Conservation (phyloP, 1,140 invertebrate species). For the Monomorium pharaonis region DNA sequence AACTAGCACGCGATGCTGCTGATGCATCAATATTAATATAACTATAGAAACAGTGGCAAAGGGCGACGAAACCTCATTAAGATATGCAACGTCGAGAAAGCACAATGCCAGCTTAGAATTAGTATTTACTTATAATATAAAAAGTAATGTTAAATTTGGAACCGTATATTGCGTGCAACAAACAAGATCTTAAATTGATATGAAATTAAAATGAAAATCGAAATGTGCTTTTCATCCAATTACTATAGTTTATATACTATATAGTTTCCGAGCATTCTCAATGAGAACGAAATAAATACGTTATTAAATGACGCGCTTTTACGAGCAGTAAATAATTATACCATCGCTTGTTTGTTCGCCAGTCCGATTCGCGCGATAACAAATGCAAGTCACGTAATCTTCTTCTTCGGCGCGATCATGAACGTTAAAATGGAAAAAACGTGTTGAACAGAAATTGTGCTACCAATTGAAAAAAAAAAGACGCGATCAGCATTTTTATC, state of each 20-base stretch:
- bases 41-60: constrained; percentile 33
- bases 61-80: constrained; percentile 27
- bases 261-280: neutral
- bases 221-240: neutral
- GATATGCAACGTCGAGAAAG: neutral
- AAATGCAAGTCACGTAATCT: constrained; percentile 52
- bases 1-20: constrained; percentile 41
- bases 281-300: constrained; percentile 10
- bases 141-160: neutral
- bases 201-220: neutral
- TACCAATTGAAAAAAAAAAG: constrained; percentile 28
- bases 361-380: neutral
- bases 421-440: constrained; percentile 50
- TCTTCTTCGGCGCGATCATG: constrained; percentile 34
- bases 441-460: constrained; percentile 39
- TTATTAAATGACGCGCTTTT: constrained; percentile 14
- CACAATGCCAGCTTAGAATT: constrained; percentile 8
- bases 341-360: constrained; percentile 38
- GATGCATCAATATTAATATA: constrained; percentile 57
- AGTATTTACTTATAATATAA: constrained; percentile 1
- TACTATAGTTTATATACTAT: neutral
- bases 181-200: too few species aligned
- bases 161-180: neutral
- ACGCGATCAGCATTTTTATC: constrained; percentile 52
- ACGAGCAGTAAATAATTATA: constrained; percentile 19